These are phyloP conservation scores for Danio jaintianensis DNA, from an alignment of 2,797 vertebrate genomes.

Conservation along the genomic window DNA sequence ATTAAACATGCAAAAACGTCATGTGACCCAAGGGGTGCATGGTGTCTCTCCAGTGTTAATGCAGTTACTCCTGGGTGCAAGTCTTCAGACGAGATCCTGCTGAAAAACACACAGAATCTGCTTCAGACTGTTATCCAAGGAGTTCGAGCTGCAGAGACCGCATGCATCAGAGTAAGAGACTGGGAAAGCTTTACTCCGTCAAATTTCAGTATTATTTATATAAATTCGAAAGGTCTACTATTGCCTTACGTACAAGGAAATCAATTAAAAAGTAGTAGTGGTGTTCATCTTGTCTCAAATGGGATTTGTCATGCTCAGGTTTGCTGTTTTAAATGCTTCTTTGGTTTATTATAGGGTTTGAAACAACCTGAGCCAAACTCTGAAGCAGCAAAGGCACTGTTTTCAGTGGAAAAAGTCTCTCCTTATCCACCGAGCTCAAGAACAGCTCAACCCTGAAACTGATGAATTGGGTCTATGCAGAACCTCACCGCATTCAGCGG, in stretches of 20 bases:
- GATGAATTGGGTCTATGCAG: slow-evolving; percentile 86
- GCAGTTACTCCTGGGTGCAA: slow-evolving; percentile 87
- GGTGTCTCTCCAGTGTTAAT: slow-evolving; percentile 82
- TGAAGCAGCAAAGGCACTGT: slow-evolving; percentile 84
- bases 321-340: too few species aligned
- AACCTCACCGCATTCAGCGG: slow-evolving; percentile 66
- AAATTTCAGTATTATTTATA: background rate
- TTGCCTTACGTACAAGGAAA: background rate
- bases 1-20: slow-evolving; percentile 32
- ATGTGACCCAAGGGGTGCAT: slow-evolving; percentile 54
- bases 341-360: slow-evolving; percentile 84
- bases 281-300: background rate
- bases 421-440: slow-evolving; percentile 79
- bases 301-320: background rate
- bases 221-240: too few species aligned
- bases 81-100: slow-evolving; percentile 89
- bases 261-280: background rate
- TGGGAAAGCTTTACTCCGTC: background rate
- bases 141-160: slow-evolving; percentile 85
- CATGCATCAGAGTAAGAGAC: slow-evolving; percentile 81
- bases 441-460: slow-evolving; percentile 73
- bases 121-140: slow-evolving; percentile 78
- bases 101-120: slow-evolving; percentile 88
- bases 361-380: slow-evolving; percentile 79
- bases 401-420: slow-evolving; percentile 85